A percentile compares a stretch with the other conserved stretches of the same genome.
Evolutionary conservation across 2,797 vertebrate genomes (phyloP).

Genomic region (Myiothlypis chrysogaster): DNA sequence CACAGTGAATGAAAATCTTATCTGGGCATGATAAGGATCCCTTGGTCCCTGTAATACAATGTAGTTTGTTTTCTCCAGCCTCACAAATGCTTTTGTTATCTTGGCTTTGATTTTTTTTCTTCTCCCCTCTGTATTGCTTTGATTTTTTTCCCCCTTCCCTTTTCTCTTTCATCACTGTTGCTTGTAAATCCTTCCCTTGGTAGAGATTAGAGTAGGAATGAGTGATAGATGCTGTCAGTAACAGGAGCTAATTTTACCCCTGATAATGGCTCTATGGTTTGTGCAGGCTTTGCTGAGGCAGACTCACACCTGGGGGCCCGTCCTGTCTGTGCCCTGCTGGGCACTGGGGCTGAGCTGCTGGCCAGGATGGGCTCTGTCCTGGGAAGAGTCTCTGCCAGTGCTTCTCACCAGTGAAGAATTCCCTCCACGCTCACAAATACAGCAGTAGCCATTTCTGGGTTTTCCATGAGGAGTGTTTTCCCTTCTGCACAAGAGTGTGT

Average conservation of each 20-base stretch:
- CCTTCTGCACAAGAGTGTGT: neutral
- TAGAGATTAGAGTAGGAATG: conserved; percentile 71
- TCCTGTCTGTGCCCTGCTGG: neutral
- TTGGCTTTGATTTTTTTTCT: conserved; percentile 48
- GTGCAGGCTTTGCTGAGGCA: neutral
- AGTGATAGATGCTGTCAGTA: conserved; percentile 72
- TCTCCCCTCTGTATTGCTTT: conserved; percentile 36
- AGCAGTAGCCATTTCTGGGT: fast-evolving
- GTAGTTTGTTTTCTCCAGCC: conserved; percentile 60
- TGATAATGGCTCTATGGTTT: conserved; percentile 64
- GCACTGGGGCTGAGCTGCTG: neutral
- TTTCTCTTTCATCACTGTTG: conserved; percentile 68
- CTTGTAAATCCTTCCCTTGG: conserved; percentile 73
- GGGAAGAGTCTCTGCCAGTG: neutral
- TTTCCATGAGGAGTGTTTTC: neutral
- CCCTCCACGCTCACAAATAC: neutral
- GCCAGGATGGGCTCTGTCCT: neutral
- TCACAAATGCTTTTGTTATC: conserved; percentile 66
- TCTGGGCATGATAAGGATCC: conserved; percentile 57
- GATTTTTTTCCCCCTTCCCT: neutral
- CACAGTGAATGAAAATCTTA: conserved; percentile 52
- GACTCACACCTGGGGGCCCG: neutral
- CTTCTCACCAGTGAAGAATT: neutral
- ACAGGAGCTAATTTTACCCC: conserved; percentile 70
- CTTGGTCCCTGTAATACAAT: conserved; percentile 43